Evolutionary conservation across 2,797 vertebrate genomes (phyloP).

Genomic region (Thamnophis elegans): DNA sequence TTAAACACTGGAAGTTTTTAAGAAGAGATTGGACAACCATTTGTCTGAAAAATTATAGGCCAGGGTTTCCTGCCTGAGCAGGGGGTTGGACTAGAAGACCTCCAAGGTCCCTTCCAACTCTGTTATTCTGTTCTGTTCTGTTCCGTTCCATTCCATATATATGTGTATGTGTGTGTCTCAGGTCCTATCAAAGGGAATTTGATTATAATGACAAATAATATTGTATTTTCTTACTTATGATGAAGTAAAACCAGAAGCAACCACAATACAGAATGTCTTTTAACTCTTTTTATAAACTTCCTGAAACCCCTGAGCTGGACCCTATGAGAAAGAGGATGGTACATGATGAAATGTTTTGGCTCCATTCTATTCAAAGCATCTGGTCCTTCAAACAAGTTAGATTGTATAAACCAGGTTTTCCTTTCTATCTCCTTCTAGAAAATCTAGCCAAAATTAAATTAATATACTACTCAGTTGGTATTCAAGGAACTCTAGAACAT

Average conservation of each 20-base stretch:
- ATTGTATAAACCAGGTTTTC: background rate
- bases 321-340: background rate
- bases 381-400: background rate
- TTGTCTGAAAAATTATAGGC: too few relatives aligned
- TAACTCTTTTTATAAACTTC: background rate
- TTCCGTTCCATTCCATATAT: too few relatives aligned
- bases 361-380: background rate
- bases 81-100: too few relatives aligned
- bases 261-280: background rate
- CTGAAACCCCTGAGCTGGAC: background rate
- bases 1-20: too few relatives aligned
- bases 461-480: background rate
- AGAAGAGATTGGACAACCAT: too few relatives aligned
- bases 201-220: background rate
- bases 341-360: background rate
- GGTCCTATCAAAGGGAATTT: too few relatives aligned
- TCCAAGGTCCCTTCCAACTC: too few relatives aligned
- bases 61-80: too few relatives aligned
- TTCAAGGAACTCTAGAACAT: background rate
- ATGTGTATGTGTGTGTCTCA: too few relatives aligned
- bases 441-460: background rate
- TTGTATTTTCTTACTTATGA: background rate
- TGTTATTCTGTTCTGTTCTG: too few relatives aligned
- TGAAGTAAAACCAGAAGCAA: background rate
- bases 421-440: background rate